phyloP scores from a whole-genome alignment of 2,113 vertebrate genomes.

The Triplophysa dalaica region DNA sequence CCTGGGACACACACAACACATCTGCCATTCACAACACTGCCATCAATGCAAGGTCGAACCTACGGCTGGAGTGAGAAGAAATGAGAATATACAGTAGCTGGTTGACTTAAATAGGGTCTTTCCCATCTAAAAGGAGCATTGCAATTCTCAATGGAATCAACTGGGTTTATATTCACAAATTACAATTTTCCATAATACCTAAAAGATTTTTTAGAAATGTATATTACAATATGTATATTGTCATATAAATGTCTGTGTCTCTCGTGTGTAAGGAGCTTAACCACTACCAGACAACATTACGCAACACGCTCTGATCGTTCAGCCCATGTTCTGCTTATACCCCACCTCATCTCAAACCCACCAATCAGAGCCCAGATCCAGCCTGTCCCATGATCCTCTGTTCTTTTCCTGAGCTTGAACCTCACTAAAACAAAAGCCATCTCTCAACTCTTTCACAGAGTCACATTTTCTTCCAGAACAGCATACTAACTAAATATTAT shows the following conservation, averaged over 20 bases:
- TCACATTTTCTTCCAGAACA: no score
- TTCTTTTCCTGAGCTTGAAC: background rate
- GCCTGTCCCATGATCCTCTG: conserved; percentile 14
- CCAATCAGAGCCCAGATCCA: background rate
- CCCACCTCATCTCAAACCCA: conserved; percentile 14
- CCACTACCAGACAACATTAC: background rate
- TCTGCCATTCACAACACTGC: conserved; percentile 10
- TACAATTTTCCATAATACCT: background rate
- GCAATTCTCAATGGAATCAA: no score
- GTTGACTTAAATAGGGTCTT: no score
- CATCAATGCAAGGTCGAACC: conserved; percentile 1
- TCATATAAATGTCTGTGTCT: background rate
- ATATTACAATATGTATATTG: no score
- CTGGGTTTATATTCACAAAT: background rate
- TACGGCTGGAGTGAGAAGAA: background rate
- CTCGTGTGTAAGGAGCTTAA: conserved; percentile 25
- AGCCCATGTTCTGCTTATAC: conserved; percentile 6
- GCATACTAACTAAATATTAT: background rate
- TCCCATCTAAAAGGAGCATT: background rate
- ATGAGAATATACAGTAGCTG: background rate
- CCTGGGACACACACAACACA: background rate
- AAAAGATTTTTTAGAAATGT: background rate
- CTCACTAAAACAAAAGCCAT: background rate
- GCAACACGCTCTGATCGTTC: conserved; percentile 3
- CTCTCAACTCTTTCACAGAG: background rate